Evolutionary conservation across 2,888 invertebrate genomes (phyloP).

Genomic region (Hoplodrina blanda): DNA sequence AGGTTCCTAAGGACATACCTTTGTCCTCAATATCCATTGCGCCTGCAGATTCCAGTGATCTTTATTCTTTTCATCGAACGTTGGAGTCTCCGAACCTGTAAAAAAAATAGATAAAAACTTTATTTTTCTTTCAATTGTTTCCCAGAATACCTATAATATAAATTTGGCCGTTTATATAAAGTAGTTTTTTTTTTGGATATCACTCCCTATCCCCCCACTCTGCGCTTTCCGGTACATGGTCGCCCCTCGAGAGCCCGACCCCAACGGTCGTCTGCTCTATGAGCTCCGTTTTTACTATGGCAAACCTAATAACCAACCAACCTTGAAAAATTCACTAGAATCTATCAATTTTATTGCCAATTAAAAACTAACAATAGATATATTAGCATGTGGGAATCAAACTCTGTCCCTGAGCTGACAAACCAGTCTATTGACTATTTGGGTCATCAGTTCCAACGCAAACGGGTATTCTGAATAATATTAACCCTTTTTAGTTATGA

Average conservation of each 20-base stretch:
- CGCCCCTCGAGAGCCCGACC: too few relatives aligned
- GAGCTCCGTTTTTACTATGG: background rate
- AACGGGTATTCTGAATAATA: conserved; percentile 32
- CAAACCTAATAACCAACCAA: background rate
- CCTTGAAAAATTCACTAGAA: background rate
- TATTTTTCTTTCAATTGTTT: too few relatives aligned
- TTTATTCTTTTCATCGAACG: conserved; percentile 82
- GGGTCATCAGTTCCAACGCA: conserved; percentile 24
- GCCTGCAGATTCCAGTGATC: conserved; percentile 85
- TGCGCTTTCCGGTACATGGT: too few relatives aligned
- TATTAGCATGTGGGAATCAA: conserved; percentile 44
- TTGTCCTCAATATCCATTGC: conserved; percentile 81
- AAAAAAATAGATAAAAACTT: conserved; percentile 20
- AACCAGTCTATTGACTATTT: conserved; percentile 20
- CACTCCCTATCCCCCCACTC: too few relatives aligned
- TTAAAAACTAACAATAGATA: conserved; percentile 19
- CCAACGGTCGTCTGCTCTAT: too few relatives aligned
- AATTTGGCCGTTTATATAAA: too few relatives aligned
- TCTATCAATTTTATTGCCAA: background rate
- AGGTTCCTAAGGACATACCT: conserved; percentile 68
- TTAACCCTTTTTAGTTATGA: conserved; percentile 27
- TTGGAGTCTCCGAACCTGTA: conserved; percentile 62
- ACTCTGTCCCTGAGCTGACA: conserved; percentile 32
- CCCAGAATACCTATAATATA: too few relatives aligned
- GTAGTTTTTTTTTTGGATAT: too few relatives aligned